Percentiles rank a stretch among this genome's conserved stretches.
phyloP scores from a whole-genome alignment of 53 echinoderm and acorn worm species.

The Henricia sp. region DNA sequence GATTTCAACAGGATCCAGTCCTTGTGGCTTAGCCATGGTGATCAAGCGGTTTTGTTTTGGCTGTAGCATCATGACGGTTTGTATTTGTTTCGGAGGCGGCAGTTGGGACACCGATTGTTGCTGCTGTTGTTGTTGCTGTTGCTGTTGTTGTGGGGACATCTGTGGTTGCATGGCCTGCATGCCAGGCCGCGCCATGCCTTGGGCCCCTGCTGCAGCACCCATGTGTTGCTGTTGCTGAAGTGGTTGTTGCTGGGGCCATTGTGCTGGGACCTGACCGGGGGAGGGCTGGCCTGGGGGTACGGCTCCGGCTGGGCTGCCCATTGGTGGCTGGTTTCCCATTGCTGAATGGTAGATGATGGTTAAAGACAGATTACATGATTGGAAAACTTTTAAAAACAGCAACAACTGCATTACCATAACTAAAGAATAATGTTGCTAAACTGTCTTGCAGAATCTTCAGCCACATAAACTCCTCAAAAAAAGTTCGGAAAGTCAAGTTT shows the following conservation, averaged over 20 bases:
- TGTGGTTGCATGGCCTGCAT: conserved; percentile 62
- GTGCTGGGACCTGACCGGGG: conserved; percentile 36
- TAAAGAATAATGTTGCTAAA: too few relatives aligned
- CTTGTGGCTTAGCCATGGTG: conserved; percentile 89
- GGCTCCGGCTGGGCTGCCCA: conserved; percentile 29
- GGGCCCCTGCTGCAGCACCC: neutral
- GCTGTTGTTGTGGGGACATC: conserved; percentile 65
- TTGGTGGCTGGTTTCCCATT: conserved; percentile 40
- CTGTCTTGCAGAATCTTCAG: too few relatives aligned
- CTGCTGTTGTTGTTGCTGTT: too few relatives aligned
- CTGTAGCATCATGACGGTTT: conserved; percentile 96
- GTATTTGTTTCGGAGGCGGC: conserved; percentile 76
- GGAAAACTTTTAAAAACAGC: too few relatives aligned
- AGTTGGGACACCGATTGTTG: conserved; percentile 36
- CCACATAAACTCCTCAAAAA: too few relatives aligned
- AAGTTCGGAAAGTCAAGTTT: too few relatives aligned
- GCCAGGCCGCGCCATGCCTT: conserved; percentile 28
- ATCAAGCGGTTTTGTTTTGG: conserved; percentile 92
- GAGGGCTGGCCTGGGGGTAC: conserved; percentile 37
- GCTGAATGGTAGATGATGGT: too few relatives aligned
- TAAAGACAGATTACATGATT: too few relatives aligned
- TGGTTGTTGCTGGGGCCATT: conserved; percentile 50
- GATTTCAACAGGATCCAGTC: conserved; percentile 86
- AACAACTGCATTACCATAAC: too few relatives aligned
- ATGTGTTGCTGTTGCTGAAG: conserved; percentile 1